A percentile compares a stretch with the other conserved stretches of the same genome.
phyloP scores from a whole-genome alignment of 2,888 invertebrate genomes.

The Amphiduros pacificus region DNA sequence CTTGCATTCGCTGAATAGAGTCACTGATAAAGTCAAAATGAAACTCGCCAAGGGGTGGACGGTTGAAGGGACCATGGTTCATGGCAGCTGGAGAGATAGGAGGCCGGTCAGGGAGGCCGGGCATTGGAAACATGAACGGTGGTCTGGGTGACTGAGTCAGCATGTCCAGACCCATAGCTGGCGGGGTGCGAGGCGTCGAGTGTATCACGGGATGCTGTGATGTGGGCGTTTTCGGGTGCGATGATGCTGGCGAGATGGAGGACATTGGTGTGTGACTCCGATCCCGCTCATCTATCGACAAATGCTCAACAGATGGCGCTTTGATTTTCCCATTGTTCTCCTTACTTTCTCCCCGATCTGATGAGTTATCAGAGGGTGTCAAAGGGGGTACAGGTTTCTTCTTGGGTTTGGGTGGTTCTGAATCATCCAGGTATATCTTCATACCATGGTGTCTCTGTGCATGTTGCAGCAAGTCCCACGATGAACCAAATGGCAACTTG shows the following conservation, averaged over 20 bases:
- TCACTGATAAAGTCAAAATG: constrained; percentile 65
- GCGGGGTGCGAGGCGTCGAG: constrained; percentile 6
- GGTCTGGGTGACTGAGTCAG: constrained; percentile 5
- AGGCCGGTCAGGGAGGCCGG: constrained; percentile 35
- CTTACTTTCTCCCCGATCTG: background rate
- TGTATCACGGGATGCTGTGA: background rate
- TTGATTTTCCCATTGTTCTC: constrained; percentile 1
- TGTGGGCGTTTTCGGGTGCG: too few species aligned
- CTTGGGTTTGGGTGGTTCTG: background rate
- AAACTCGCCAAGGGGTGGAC: constrained; percentile 68
- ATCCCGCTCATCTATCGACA: constrained; percentile 1
- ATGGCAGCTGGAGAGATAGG: constrained; percentile 49
- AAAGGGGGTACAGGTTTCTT: background rate
- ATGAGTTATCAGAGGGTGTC: constrained; percentile 4
- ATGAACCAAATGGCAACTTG: constrained; percentile 69
- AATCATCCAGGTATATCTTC: constrained; percentile 82
- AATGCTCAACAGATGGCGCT: background rate
- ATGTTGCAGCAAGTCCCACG: constrained; percentile 93
- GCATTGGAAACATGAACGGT: constrained; percentile 20
- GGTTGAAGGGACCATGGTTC: constrained; percentile 69
- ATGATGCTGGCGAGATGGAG: background rate
- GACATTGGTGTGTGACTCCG: background rate
- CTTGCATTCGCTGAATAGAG: constrained; percentile 19
- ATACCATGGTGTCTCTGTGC: constrained; percentile 92
- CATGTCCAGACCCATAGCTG: constrained; percentile 1